These are phyloP conservation scores for Leptodactylus fuscus DNA, from an alignment of 2,113 vertebrate genomes.

Conservation along the genomic window DNA sequence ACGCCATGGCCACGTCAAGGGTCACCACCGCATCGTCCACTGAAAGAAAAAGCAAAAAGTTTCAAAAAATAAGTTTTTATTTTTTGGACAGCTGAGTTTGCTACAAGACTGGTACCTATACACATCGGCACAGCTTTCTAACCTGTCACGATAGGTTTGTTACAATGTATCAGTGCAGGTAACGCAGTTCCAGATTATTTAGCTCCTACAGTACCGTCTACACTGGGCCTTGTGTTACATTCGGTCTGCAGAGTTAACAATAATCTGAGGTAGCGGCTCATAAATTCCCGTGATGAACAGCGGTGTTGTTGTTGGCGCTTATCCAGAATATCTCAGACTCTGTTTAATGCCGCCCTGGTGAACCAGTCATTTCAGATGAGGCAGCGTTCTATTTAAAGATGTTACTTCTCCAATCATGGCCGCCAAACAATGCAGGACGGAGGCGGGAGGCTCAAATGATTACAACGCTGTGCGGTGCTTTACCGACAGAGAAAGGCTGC, in stretches of 20 bases:
- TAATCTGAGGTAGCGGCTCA: background rate
- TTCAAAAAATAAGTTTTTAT: too few relatives aligned
- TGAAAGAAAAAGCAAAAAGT: constrained; percentile 64
- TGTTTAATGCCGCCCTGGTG: constrained; percentile 61
- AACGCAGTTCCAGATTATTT: too few relatives aligned
- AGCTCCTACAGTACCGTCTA: too few relatives aligned
- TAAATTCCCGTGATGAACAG: constrained; percentile 75
- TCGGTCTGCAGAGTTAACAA: background rate
- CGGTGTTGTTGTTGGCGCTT: constrained; percentile 82
- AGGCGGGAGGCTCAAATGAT: background rate
- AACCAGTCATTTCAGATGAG: constrained; percentile 61
- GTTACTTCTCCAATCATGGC: background rate
- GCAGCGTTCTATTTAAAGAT: constrained; percentile 56
- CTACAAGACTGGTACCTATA: too few relatives aligned
- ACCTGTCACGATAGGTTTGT: too few relatives aligned
- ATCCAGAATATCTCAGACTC: constrained; percentile 72
- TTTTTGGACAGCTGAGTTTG: background rate
- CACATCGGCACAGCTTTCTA: too few relatives aligned
- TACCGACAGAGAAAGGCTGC: background rate
- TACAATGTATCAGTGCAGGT: too few relatives aligned
- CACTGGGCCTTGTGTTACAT: too few relatives aligned
- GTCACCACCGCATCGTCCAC: constrained; percentile 85
- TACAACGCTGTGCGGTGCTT: background rate
- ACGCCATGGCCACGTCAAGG: constrained; percentile 89
- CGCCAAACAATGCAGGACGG: constrained; percentile 8